Conservation (phyloP, 2,113 vertebrate species). For the Sorex fumeus region DNA sequence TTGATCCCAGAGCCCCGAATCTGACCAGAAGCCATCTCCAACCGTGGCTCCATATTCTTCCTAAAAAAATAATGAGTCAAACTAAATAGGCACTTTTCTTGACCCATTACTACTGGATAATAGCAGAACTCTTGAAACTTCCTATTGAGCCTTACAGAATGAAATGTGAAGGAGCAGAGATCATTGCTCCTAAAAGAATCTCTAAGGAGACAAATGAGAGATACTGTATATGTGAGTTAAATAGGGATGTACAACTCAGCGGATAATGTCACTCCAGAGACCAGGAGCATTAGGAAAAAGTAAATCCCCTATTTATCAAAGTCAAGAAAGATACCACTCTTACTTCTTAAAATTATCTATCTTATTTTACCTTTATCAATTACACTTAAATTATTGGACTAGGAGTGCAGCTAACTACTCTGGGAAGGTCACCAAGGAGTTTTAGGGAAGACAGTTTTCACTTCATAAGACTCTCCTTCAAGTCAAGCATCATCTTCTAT, state of each 20-base stretch:
- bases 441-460: background rate
- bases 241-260: background rate
- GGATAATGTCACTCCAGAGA: background rate
- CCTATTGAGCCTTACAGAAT: background rate
- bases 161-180: background rate
- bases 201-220: background rate
- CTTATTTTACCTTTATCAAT: background rate
- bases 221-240: no score
- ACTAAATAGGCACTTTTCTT: no score
- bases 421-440: background rate
- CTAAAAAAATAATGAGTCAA: no score
- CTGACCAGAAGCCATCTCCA: no score
- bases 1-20: no score
- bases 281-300: background rate
- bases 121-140: background rate
- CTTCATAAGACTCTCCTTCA: background rate
- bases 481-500: background rate
- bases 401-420: background rate
- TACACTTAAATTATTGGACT: background rate
- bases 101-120: background rate
- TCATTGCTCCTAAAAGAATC: background rate
- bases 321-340: background rate
- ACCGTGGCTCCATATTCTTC: no score
- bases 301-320: background rate
- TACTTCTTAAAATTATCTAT: background rate